phyloP scores from a whole-genome alignment of 2,113 vertebrate species.

The Neoarius graeffei region DNA sequence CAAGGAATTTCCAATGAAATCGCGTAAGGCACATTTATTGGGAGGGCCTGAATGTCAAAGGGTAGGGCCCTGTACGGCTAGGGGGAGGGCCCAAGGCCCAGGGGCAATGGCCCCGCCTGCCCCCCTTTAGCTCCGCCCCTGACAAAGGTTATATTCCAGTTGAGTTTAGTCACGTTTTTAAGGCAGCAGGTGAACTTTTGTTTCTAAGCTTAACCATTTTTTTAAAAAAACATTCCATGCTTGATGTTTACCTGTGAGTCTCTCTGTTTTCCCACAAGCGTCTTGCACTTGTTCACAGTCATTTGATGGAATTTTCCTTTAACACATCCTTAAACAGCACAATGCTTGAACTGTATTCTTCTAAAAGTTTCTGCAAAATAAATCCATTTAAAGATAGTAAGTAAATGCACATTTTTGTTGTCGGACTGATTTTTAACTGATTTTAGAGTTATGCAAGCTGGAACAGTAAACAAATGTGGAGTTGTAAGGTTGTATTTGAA shows the following conservation, averaged over 20 bases:
- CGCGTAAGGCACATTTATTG: no score
- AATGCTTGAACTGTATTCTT: not conserved
- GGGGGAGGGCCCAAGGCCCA: no score
- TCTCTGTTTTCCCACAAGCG: not conserved
- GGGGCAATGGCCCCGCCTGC: no score
- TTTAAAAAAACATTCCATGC: no score
- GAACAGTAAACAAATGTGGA: not conserved
- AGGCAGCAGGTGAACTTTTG: no score
- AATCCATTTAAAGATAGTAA: not conserved
- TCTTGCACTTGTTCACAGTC: not conserved
- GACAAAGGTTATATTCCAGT: no score
- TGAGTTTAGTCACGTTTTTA: no score
- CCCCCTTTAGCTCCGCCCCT: no score
- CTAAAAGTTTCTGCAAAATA: not conserved
- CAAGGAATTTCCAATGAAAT: no score
- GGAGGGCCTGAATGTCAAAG: no score
- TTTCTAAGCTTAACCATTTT: no score
- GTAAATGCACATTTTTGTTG: not conserved
- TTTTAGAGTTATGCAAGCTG: not conserved
- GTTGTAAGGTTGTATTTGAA: not conserved
- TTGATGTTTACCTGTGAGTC: not conserved
- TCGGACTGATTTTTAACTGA: not conserved
- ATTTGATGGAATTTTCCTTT: not conserved
- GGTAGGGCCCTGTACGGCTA: no score
- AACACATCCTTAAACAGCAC: not conserved